phyloP scores from a whole-genome alignment of 2,113 vertebrate genomes.

The Hyaena hyaena region DNA sequence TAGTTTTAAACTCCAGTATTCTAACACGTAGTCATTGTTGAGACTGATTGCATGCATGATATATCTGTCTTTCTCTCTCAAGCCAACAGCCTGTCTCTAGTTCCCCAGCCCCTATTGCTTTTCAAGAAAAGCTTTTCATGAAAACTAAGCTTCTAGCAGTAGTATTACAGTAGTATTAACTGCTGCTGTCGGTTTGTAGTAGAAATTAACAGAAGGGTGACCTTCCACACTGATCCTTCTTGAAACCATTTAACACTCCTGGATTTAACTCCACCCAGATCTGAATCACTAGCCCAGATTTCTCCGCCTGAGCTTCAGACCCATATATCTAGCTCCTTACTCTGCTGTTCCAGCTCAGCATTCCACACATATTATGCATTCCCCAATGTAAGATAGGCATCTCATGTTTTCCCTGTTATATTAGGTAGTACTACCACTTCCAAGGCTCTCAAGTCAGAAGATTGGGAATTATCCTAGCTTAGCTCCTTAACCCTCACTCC shows the following conservation, averaged over 20 bases:
- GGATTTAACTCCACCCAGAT: constrained; percentile 41
- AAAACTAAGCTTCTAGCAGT: constrained; percentile 23
- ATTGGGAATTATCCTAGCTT: not conserved
- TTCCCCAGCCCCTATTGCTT: not conserved
- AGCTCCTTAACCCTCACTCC: not conserved
- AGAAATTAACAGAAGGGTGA: constrained; percentile 22
- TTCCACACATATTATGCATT: not conserved
- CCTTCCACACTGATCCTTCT: constrained; percentile 7
- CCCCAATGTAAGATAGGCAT: not conserved
- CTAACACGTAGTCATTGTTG: constrained; percentile 1
- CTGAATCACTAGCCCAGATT: not conserved
- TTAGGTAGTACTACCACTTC: constrained; percentile 1
- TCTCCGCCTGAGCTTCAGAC: not conserved
- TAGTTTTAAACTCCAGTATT: not conserved
- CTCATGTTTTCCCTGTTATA: constrained; percentile 28
- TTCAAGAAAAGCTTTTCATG: not conserved
- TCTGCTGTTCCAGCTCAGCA: not conserved
- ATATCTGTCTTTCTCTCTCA: constrained; percentile 46
- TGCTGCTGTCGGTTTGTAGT: constrained; percentile 14
- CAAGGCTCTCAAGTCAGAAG: constrained; percentile 20
- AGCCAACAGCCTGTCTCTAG: not conserved
- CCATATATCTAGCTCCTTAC: not conserved
- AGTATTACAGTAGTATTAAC: constrained; percentile 1
- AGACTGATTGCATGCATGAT: constrained; percentile 20
- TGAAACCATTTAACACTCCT: not conserved